phyloP scores from a whole-genome alignment of 2,113 vertebrate genomes.

The Bufo gargarizans region DNA sequence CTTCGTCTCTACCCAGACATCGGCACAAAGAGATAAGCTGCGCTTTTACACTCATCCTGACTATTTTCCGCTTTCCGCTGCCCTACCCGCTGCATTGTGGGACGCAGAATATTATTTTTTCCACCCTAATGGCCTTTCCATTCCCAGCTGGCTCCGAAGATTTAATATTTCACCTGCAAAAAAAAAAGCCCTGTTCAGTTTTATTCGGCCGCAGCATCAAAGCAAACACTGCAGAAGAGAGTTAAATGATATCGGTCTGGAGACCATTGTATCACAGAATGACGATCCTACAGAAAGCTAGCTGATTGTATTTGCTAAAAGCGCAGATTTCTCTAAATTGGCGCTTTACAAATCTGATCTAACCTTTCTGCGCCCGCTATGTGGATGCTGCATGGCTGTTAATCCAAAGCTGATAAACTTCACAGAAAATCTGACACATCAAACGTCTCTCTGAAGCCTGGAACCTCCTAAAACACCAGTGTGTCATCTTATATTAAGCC shows the following conservation, averaged over 20 bases:
- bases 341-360: slow-evolving; percentile 3
- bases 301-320: slow-evolving; percentile 28
- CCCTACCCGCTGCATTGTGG: neutral
- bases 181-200: neutral
- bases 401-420: slow-evolving; percentile 38
- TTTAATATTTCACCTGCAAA: slow-evolving; percentile 27
- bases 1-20: neutral
- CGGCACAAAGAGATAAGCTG: neutral
- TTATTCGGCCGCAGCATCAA: slow-evolving; percentile 14
- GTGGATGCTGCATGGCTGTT: slow-evolving; percentile 5
- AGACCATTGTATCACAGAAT: slow-evolving; percentile 28
- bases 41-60: neutral
- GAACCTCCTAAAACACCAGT: slow-evolving; percentile 13
- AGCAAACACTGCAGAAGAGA: slow-evolving; percentile 22
- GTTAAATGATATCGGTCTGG: slow-evolving; percentile 29
- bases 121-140: neutral
- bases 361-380: slow-evolving; percentile 8
- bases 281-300: neutral
- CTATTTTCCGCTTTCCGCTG: neutral
- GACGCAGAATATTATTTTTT: neutral
- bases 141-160: slow-evolving; percentile 10
- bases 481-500: slow-evolving; percentile 6
- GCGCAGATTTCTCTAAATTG: neutral
- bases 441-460: slow-evolving; percentile 18
- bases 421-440: slow-evolving; percentile 38